Base-by-base conservation (phyloP, 2,113 vertebrate genomes). In the Camelus dromedarius region DNA sequence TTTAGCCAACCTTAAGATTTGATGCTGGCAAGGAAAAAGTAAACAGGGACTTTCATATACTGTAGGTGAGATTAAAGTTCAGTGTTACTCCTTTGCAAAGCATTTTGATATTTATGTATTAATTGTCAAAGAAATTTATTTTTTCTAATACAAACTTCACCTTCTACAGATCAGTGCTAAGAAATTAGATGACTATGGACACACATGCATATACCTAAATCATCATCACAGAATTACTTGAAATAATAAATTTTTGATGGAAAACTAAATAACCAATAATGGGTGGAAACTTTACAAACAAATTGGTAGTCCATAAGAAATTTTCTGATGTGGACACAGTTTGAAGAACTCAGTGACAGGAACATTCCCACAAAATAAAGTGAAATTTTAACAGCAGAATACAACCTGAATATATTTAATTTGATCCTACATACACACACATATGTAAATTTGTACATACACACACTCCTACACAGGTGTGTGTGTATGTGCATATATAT, bases 401-500 rank as follows among this genome's bases (percentile, higher is more conserved):
- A 58, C 6, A 84, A 48, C 6, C 6, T 60, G 60, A 88, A 66
- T 72, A 56, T 52, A 18, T 54, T 24, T 35, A 82, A 95, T 42
- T 72, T 60, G 22, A 92, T 76, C 8, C 4, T 70, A 38, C 6
- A 67, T 16, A 82, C 10, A 38, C 8, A 38, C 9, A 64, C 12
- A 38, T 10, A n/a, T 62, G 30, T 19, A 20, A 26, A 54, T 67
- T 8, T 38, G 9, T 38, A 72, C 58, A n/a, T 3, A 16, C 11
- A 19, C 1, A 64, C 9, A 24, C 13, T 3, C 24, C 50, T 30
- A n/a, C 75, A 22, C 50, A 54, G 20, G 75, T 54, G 75, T 24
- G 20, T 32, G 9, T 50, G 8, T 19, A 12, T 19, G 6, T 30
- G 0, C 9, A 1, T 46, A 3, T 20, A 0, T 70, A 4, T 70